These are phyloP conservation scores for Andrena haemorrhoa DNA, from an alignment of 2,888 invertebrate species.

Conservation along the genomic window DNA sequence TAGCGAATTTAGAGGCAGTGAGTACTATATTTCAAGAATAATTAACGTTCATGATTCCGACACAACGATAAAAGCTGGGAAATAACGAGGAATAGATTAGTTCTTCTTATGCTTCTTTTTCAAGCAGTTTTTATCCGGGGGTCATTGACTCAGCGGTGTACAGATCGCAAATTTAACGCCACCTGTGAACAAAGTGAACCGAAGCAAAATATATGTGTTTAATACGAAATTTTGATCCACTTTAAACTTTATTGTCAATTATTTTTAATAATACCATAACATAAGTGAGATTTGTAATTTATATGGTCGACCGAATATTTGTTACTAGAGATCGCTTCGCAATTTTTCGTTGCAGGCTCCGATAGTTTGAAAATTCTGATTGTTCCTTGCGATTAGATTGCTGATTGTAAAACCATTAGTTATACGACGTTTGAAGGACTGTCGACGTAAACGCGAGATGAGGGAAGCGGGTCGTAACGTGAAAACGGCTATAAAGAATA, in stretches of 20 bases:
- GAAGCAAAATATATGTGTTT: slow-evolving; percentile 3
- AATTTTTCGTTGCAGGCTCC: slow-evolving; percentile 2
- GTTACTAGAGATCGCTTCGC: neutral
- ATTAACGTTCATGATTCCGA: slow-evolving; percentile 26
- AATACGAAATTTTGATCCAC: slow-evolving; percentile 4
- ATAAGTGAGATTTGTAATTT: slow-evolving; percentile 6
- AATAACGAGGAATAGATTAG: slow-evolving; percentile 2
- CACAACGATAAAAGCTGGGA: slow-evolving; percentile 35
- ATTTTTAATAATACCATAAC: neutral
- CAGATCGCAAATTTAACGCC: neutral
- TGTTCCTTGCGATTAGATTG: neutral
- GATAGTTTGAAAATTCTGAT: neutral
- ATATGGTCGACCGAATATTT: neutral
- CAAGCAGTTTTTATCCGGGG: slow-evolving; percentile 6
- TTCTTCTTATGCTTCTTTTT: slow-evolving; percentile 14
- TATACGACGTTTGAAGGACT: neutral
- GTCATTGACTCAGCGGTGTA: neutral
- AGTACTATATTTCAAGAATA: slow-evolving; percentile 21
- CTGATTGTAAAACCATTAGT: neutral
- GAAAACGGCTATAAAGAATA: slow-evolving; percentile 34
- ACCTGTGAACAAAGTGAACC: neutral
- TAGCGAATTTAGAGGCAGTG: slow-evolving; percentile 13
- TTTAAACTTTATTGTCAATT: slow-evolving; percentile 25
- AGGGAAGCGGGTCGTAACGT: neutral
- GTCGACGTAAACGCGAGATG: slow-evolving; percentile 1